These are phyloP conservation scores for Choristoneura fumiferana DNA, from an alignment of 1,140 invertebrate genomes.

Conservation along the genomic window DNA sequence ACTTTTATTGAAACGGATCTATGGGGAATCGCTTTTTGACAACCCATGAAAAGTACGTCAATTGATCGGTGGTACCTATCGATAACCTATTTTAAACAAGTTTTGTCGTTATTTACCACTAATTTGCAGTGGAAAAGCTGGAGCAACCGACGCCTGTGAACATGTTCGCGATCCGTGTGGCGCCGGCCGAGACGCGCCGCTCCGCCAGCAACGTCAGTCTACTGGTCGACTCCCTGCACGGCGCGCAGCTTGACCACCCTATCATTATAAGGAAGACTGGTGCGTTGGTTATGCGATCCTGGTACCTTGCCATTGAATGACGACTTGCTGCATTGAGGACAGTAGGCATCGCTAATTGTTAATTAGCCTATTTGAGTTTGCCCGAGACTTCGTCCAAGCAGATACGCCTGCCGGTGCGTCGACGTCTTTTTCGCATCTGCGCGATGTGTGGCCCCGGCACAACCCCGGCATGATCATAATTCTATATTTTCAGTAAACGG, in stretches of 20 bases:
- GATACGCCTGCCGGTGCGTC: no score
- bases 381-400: no score
- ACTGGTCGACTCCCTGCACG: slow-evolving; percentile 42
- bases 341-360: no score
- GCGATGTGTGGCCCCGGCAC: no score
- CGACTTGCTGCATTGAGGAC: no score
- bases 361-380: no score
- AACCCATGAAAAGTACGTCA: no score
- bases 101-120: slow-evolving; percentile 8
- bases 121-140: slow-evolving; percentile 52
- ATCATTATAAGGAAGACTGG: slow-evolving; percentile 51
- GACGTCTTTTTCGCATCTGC: no score
- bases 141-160: slow-evolving; percentile 45
- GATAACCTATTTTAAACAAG: slow-evolving; percentile 26
- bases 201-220: slow-evolving; percentile 45
- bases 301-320: neutral
- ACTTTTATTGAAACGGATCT: no score
- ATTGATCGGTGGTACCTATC: no score
- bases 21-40: no score
- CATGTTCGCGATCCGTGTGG: slow-evolving; percentile 56
- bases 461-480: no score
- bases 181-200: slow-evolving; percentile 36
- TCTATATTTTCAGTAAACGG: slow-evolving; percentile 47
- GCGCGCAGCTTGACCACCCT: slow-evolving; percentile 30
- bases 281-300: slow-evolving; percentile 22